Evolutionary conservation across 2,113 vertebrate species (phyloP).

Genomic region (Pogonocichla stellata): DNA sequence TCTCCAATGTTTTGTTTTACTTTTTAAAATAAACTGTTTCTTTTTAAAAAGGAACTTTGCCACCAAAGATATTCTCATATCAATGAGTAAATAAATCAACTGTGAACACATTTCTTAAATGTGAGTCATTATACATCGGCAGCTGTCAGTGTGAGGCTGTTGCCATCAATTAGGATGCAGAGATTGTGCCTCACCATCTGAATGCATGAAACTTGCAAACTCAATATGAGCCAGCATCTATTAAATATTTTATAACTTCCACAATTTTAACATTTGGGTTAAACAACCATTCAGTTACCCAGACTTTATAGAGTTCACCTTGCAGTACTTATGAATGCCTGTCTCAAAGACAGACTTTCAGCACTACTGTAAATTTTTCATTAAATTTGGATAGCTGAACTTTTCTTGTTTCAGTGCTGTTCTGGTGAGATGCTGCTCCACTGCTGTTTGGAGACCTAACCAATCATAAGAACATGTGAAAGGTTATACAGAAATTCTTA

Average conservation of each 20-base stretch:
- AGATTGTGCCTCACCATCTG: conserved; percentile 11
- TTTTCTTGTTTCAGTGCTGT: fast-evolving
- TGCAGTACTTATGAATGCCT: not conserved
- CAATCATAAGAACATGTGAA: not conserved
- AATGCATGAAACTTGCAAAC: not conserved
- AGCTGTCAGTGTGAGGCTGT: conserved; percentile 28
- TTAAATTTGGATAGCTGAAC: not conserved
- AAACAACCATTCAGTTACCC: not conserved
- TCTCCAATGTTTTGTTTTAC: not conserved
- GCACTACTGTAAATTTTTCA: not conserved
- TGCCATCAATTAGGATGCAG: not conserved
- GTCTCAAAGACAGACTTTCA: not conserved
- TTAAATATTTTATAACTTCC: conserved; percentile 42
- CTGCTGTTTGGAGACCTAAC: not conserved
- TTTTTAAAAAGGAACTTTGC: not conserved
- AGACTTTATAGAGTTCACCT: not conserved
- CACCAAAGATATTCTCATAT: not conserved
- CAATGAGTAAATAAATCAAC: conserved; percentile 32
- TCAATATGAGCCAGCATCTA: not conserved
- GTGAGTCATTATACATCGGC: conserved; percentile 5
- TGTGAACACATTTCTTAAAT: conserved; percentile 32
- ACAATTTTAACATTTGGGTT: not conserved
- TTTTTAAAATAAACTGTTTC: not conserved
- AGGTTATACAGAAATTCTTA: not conserved
- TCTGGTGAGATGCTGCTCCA: not conserved